Evolutionary conservation across 2,113 vertebrate genomes (phyloP).

Genomic region (Onychostoma macrolepis): DNA sequence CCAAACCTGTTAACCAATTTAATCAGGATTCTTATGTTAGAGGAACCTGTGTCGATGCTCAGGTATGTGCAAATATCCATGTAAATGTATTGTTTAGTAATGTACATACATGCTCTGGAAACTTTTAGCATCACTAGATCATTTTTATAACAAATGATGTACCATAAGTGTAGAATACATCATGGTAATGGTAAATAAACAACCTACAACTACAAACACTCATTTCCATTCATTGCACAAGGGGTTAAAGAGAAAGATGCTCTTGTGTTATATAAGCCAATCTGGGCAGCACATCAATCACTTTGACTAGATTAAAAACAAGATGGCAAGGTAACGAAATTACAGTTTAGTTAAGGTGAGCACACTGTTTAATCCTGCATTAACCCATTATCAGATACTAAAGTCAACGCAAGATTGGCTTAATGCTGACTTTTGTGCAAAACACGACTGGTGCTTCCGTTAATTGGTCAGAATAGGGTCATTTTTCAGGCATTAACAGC

Average conservation of each 20-base stretch:
- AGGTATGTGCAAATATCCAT: conserved; percentile 83
- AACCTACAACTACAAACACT: conserved; percentile 55
- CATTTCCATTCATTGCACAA: not conserved
- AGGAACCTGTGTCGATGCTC: conserved; percentile 77
- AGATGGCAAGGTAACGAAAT: not conserved
- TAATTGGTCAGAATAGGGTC: not conserved
- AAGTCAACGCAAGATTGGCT: not conserved
- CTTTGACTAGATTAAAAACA: conserved; percentile 1
- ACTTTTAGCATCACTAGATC: conserved; percentile 72
- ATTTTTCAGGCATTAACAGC: not conserved
- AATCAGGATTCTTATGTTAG: conserved; percentile 70
- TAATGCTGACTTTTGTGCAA: not conserved
- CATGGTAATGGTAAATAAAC: conserved; percentile 73
- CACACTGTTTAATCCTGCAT: not conserved
- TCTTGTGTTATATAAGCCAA: not conserved
- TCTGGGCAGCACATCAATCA: not conserved
- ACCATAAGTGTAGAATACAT: conserved; percentile 67
- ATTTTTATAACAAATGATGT: conserved; percentile 75
- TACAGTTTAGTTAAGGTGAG: not conserved
- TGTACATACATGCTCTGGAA: conserved; percentile 61
- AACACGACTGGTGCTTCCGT: not conserved
- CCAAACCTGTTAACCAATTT: conserved; percentile 66
- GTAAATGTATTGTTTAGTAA: conserved; percentile 75
- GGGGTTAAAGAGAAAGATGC: not conserved
- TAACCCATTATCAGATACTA: not conserved